A percentile compares a stretch with the other conserved stretches of the same genome.
Evolutionary conservation across 2,888 invertebrate species (phyloP).

Genomic region (Homarus gammarus): DNA sequence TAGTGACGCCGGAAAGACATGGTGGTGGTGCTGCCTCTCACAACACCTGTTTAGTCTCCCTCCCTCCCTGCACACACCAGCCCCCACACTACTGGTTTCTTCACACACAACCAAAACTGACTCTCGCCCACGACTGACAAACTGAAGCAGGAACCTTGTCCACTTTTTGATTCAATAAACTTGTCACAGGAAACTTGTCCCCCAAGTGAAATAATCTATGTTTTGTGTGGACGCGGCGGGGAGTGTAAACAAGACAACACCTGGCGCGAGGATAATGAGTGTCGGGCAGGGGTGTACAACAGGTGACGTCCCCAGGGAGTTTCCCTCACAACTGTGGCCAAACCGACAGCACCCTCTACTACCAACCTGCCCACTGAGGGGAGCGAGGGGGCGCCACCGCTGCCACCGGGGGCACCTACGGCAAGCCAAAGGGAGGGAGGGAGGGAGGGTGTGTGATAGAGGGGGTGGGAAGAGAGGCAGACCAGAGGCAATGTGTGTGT

Average conservation of each 20-base stretch:
- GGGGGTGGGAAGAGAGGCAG: neutral
- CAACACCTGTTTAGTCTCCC: no score
- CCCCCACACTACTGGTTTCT: no score
- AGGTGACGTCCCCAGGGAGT: neutral
- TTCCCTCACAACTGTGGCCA: neutral
- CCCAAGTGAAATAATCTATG: no score
- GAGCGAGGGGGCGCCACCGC: neutral
- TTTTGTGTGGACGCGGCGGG: neutral
- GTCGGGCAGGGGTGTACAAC: no score
- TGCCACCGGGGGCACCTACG: neutral
- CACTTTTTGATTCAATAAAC: no score
- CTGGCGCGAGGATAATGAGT: neutral
- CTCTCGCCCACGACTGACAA: neutral
- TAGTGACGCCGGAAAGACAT: constrained; percentile 73
- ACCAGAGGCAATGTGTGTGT: neutral
- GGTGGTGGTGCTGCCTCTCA: no score
- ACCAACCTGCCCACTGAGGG: constrained; percentile 18
- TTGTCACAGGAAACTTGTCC: no score
- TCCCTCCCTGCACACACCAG: neutral
- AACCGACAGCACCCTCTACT: neutral
- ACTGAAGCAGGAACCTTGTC: neutral
- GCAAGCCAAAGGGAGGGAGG: neutral
- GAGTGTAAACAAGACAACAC: neutral
- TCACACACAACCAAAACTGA: neutral
- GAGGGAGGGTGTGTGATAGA: neutral